phyloP scores from a whole-genome alignment of 2,888 invertebrate genomes.

The Formica aserva region DNA sequence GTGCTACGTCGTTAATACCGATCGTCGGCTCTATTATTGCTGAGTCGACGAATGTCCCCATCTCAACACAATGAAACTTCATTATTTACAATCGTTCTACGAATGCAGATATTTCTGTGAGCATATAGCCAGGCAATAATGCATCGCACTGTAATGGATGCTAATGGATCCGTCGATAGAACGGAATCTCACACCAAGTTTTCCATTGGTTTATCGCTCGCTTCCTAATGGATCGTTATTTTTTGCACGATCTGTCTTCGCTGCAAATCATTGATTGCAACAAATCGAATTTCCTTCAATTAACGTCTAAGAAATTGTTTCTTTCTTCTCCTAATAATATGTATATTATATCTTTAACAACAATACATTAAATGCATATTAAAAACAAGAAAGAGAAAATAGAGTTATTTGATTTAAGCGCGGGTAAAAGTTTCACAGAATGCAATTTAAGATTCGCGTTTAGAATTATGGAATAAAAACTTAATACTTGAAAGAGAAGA shows the following conservation, averaged over 20 bases:
- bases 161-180: conserved; percentile 52
- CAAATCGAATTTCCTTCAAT: conserved; percentile 18
- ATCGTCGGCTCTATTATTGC: conserved; percentile 27
- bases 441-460: not conserved
- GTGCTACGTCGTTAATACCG: conserved; percentile 31
- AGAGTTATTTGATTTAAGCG: not conserved
- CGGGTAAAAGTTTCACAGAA: not conserved
- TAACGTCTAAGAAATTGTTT: not conserved
- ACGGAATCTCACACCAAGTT: conserved; percentile 35
- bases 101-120: conserved; percentile 48
- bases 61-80: conserved; percentile 32
- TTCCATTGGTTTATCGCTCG: conserved; percentile 10
- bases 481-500: not conserved
- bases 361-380: not conserved
- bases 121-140: conserved; percentile 40
- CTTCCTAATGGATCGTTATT: conserved; percentile 38
- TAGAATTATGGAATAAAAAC: not conserved
- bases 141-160: conserved; percentile 44
- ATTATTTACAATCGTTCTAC: conserved; percentile 51
- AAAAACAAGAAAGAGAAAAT: not conserved
- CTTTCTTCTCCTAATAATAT: not conserved
- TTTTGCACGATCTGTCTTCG: conserved; percentile 5
- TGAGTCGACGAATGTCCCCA: conserved; percentile 31
- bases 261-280: conserved; percentile 11
- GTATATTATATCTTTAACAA: not conserved